A percentile compares a stretch with the other conserved stretches of the same genome.
These are phyloP conservation scores for Mnemiopsis leidyi DNA, from an alignment of 37 sponge, comb jelly and placozoan genomes.

Conservation along the genomic window DNA sequence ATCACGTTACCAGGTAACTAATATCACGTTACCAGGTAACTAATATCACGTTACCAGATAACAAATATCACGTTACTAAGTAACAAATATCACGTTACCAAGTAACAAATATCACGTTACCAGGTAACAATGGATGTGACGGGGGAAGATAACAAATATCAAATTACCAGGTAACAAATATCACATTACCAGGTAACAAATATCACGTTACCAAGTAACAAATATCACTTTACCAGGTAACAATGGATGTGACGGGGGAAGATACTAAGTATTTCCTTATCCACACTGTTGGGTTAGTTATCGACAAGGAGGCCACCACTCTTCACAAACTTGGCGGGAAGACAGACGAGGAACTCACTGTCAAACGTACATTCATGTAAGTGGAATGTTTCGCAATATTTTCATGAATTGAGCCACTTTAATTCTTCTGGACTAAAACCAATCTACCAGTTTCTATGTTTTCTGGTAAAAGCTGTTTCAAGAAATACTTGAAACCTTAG, in stretches of 20 bases:
- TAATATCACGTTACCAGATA: too few species aligned
- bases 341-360: neutral
- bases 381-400: neutral
- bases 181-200: too few species aligned
- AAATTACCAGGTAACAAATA: too few species aligned
- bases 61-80: too few species aligned
- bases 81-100: too few species aligned
- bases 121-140: constrained; percentile 30
- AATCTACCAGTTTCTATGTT: neutral
- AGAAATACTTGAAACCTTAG: too few species aligned
- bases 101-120: too few species aligned
- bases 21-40: too few species aligned
- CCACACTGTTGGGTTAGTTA: neutral
- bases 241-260: constrained; percentile 17
- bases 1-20: too few species aligned
- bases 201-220: too few species aligned
- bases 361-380: constrained; percentile 53
- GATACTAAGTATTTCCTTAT: constrained; percentile 13
- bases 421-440: neutral
- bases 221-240: neutral
- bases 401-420: neutral
- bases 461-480: too few species aligned
- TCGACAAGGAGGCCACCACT: constrained; percentile 3
- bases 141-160: neutral
- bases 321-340: neutral